phyloP scores from a whole-genome alignment of 2,888 invertebrate species.

The Minunthozetes semirufus region DNA sequence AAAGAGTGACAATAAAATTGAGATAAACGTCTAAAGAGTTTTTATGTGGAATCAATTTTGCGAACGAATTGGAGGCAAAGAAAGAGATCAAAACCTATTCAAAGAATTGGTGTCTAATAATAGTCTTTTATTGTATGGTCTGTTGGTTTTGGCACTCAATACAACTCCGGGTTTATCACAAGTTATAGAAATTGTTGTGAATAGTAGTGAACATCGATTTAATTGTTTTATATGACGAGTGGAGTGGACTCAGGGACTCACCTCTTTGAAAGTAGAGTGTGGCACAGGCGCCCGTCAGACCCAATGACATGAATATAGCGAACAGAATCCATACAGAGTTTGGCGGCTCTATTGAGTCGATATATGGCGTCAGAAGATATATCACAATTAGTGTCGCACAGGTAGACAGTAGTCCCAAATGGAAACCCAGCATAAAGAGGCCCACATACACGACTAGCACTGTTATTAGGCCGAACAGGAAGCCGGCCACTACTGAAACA shows the following conservation, averaged over 20 bases:
- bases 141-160: no score
- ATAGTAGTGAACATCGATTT: no score
- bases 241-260: slow-evolving; percentile 13
- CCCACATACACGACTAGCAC: slow-evolving; percentile 75
- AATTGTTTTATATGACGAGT: background rate
- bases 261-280: slow-evolving; percentile 69
- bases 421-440: slow-evolving; percentile 71
- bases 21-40: no score
- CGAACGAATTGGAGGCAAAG: no score
- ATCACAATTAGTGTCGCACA: slow-evolving; percentile 46
- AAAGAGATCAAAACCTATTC: no score
- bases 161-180: no score
- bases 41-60: no score
- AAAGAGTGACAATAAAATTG: no score
- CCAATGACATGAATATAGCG: slow-evolving; percentile 60
- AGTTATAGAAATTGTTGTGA: no score
- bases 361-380: slow-evolving; percentile 36
- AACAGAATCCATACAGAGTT: slow-evolving; percentile 64
- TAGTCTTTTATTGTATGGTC: no score
- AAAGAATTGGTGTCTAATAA: no score
- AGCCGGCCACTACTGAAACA: slow-evolving; percentile 64
- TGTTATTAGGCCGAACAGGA: slow-evolving; percentile 69
- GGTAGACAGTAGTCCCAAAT: slow-evolving; percentile 59
- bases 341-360: slow-evolving; percentile 48
- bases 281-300: slow-evolving; percentile 62